phyloP scores from a whole-genome alignment of 2,888 invertebrate species.

The Camponotus fellah region DNA sequence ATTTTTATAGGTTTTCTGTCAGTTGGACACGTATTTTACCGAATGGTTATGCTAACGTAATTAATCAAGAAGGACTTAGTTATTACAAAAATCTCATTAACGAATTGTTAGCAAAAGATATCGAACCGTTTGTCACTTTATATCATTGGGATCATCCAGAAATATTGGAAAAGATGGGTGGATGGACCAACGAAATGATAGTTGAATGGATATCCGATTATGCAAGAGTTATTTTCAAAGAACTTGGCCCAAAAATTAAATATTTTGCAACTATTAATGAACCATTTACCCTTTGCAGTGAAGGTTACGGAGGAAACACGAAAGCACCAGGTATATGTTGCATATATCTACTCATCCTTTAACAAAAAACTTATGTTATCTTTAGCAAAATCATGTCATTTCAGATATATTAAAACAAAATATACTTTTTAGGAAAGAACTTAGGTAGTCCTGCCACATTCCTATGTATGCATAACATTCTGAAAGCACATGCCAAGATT shows the following conservation, averaged over 20 bases:
- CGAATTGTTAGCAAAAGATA: constrained; percentile 87
- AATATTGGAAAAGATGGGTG: constrained; percentile 89
- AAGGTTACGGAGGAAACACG: constrained; percentile 85
- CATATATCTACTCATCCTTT: not conserved
- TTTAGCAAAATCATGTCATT: not conserved
- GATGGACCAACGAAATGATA: constrained; percentile 90
- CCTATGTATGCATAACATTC: constrained; percentile 90
- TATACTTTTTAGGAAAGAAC: constrained; percentile 44
- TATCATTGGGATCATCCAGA: constrained; percentile 92
- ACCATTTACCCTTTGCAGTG: constrained; percentile 88
- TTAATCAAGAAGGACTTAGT: constrained; percentile 85
- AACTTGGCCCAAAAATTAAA: constrained; percentile 89
- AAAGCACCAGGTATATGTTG: constrained; percentile 67
- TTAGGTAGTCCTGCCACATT: constrained; percentile 89
- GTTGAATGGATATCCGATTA: constrained; percentile 90
- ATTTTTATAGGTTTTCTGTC: constrained; percentile 80
- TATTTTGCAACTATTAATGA: constrained; percentile 94
- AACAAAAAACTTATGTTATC: not conserved
- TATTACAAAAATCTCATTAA: constrained; percentile 87
- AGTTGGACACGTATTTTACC: constrained; percentile 87
- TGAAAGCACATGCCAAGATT: constrained; percentile 92
- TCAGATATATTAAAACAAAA: not conserved
- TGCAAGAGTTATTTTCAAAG: constrained; percentile 88
- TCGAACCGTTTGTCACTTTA: constrained; percentile 91
- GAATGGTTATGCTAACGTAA: constrained; percentile 82